phyloP scores from a whole-genome alignment of 2,113 vertebrate species.

The Aspiorhynchus laticeps region DNA sequence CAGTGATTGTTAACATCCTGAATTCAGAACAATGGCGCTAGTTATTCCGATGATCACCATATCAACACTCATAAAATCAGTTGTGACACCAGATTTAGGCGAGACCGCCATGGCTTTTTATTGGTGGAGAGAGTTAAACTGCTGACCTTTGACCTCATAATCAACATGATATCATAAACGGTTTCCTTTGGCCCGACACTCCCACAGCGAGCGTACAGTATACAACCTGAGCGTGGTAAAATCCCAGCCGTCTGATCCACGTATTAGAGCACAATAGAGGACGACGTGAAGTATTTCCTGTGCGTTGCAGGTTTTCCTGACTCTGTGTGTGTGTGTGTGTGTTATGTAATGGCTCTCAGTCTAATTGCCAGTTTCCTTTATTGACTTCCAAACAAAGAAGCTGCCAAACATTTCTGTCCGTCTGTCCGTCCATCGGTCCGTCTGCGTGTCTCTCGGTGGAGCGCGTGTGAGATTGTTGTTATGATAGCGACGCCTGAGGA shows the following conservation, averaged over 20 bases:
- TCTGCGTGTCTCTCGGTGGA: constrained; percentile 28
- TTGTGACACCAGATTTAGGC: background rate
- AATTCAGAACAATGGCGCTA: background rate
- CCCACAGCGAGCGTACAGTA: background rate
- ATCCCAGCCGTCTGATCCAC: background rate
- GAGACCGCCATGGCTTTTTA: constrained; percentile 4
- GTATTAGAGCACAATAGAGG: constrained; percentile 36
- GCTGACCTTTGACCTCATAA: constrained; percentile 28
- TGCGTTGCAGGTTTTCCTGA: constrained; percentile 55
- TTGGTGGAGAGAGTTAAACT: constrained; percentile 8
- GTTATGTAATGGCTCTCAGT: constrained; percentile 61
- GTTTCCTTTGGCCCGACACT: background rate
- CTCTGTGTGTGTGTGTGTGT: constrained; percentile 60
- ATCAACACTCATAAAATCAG: background rate
- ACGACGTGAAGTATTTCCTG: constrained; percentile 58
- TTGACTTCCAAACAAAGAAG: constrained; percentile 55
- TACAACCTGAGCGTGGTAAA: background rate
- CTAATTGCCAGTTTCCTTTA: constrained; percentile 70
- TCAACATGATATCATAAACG: constrained; percentile 23
- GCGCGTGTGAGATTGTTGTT: constrained; percentile 41
- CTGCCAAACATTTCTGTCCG: constrained; percentile 42
- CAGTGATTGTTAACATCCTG: no score
- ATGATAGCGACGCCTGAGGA: constrained; percentile 10
- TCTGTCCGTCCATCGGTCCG: background rate
- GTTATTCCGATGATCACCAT: background rate